These are phyloP conservation scores for Lycaon pictus DNA, from an alignment of 2,113 vertebrate species.

Conservation along the genomic window DNA sequence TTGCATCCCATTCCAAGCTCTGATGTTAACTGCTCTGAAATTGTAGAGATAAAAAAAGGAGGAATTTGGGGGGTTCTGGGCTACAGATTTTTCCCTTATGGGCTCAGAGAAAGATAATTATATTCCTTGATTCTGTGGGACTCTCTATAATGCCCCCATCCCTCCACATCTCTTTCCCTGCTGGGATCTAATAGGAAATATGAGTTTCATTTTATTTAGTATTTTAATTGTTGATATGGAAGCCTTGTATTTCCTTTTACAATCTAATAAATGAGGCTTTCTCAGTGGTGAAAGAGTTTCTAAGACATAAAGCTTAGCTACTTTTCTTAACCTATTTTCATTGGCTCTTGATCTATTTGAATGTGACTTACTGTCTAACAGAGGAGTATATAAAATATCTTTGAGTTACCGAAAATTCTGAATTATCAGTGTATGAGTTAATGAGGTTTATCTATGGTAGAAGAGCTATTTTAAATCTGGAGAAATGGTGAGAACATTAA, in stretches of 20 bases:
- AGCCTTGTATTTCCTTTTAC: neutral
- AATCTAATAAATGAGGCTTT: neutral
- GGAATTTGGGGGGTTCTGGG: neutral
- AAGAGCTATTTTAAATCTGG: neutral
- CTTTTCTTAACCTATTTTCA: neutral
- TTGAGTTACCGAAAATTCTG: neutral
- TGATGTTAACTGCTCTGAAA: neutral
- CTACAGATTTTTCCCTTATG: neutral
- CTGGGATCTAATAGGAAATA: neutral
- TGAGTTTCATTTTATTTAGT: neutral
- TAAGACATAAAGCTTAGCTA: neutral
- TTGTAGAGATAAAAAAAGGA: constrained; percentile 6
- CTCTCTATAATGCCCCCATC: neutral
- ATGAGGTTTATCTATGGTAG: neutral
- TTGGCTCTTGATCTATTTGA: neutral
- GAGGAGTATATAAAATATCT: neutral
- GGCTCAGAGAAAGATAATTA: neutral
- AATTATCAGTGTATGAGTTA: neutral
- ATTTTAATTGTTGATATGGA: neutral
- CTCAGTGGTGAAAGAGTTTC: neutral
- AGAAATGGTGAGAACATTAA: neutral
- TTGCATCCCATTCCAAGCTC: neutral
- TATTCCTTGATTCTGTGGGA: neutral
- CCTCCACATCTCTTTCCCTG: neutral
- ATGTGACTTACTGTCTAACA: neutral